Evolutionary conservation across 2,113 vertebrate genomes (phyloP), one percentile per base, ranked within the genome.

Genomic region (Hyaena hyaena): DNA sequence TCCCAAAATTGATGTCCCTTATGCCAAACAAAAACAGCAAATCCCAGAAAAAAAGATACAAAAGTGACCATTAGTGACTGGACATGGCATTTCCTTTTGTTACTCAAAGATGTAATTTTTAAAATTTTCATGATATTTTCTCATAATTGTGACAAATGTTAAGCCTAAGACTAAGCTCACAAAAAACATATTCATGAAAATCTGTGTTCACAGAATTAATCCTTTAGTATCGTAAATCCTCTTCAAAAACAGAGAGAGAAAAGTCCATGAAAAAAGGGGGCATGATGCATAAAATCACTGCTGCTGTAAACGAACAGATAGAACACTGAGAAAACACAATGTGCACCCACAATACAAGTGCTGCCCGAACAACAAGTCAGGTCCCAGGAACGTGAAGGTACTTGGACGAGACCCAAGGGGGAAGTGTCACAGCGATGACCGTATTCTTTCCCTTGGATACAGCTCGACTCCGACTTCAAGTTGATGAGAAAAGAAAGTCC

Each of bases 401-500:
- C 39, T 39, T 39, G 39, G 39, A 39, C 39, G 39, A 39, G 39
- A 39, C 39, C 39, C 39, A 39, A 39, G 39, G 39, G 39, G 39
- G 39, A 39, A 39, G 39, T 39, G 39, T 39, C 39, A 39, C 39
- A 39, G 39, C 39, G 39, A 39, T 39, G 39, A 39, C 39, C 39
- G 39, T 39, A 39, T 39, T 39, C 39, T 39, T 39, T 39, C 39
- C 39, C 39, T 39, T 39, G 39, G 39, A 39, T 39, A 39, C 39
- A 39, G 39, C 39, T 39, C 4, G 39, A 39, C 39, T 39, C 39
- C 39, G 39, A 39, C 39, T 39, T 39, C 39, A 39, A 99, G 99
- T 99, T 98, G 99, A 99, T 98, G 99, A 99, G 94, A 99, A 99
- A 71, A 99, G 99, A 94, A 99, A 99, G 90, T 99, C 99, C 65